Conservation (phyloP, 2,113 vertebrate species). For the Siphamia tubifer region DNA sequence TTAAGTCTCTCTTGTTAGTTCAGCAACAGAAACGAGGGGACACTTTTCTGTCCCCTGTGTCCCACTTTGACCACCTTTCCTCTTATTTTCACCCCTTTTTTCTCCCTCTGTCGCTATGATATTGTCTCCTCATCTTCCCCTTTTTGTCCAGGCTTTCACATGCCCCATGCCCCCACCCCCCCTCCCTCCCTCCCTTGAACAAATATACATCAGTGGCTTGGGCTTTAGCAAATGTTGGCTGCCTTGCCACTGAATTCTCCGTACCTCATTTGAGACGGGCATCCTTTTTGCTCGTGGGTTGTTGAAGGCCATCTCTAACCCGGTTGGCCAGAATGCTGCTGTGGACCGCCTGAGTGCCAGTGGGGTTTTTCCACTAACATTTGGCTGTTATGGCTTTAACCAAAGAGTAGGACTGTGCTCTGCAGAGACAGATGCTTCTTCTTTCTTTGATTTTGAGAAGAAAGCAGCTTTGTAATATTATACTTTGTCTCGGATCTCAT, state of each 20-base stretch:
- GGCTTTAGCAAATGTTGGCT: conserved; percentile 58
- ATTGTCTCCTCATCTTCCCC: conserved; percentile 40
- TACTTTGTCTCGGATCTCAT: neutral
- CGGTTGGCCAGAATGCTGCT: conserved; percentile 35
- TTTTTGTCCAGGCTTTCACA: conserved; percentile 51
- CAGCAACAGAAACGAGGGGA: conserved; percentile 22
- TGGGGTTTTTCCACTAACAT: conserved; percentile 68
- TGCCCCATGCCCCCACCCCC: conserved; percentile 1
- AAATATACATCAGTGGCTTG: conserved; percentile 70
- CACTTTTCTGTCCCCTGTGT: conserved; percentile 5
- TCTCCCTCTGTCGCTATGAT: neutral
- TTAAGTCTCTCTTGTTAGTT: conserved; percentile 35
- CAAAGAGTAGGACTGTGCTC: conserved; percentile 32
- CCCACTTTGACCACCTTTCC: neutral
- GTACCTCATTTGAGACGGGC: conserved; percentile 55
- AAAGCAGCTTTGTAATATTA: conserved; percentile 34
- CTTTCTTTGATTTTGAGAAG: conserved; percentile 49
- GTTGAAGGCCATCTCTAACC: conserved; percentile 60
- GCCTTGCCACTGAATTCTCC: conserved; percentile 62
- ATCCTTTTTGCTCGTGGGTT: conserved; percentile 60
- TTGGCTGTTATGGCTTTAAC: conserved; percentile 53
- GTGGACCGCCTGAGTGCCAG: conserved; percentile 45
- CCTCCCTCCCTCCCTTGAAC: conserved; percentile 42
- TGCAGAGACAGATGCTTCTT: conserved; percentile 46
- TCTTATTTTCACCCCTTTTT: neutral